phyloP scores from a whole-genome alignment of 2,113 vertebrate species.

The Emydocephalus ijimae region DNA sequence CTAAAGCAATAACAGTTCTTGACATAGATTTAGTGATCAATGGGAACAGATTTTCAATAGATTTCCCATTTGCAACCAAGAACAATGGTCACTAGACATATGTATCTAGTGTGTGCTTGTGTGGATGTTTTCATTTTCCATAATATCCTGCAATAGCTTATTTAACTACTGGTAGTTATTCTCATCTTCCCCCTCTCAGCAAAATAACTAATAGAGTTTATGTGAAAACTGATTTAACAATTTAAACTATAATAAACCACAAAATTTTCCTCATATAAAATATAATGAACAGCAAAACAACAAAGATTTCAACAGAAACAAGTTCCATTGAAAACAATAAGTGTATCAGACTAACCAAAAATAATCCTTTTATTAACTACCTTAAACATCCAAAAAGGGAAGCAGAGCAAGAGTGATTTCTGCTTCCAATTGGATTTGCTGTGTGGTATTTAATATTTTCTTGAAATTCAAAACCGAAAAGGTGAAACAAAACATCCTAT shows the following conservation, averaged over 20 bases:
- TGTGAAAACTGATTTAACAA: background rate
- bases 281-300: background rate
- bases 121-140: slow-evolving; percentile 39
- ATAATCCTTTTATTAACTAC: background rate
- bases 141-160: slow-evolving; percentile 14
- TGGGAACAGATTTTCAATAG: slow-evolving; percentile 40
- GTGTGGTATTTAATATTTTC: slow-evolving; percentile 7
- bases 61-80: slow-evolving; percentile 36
- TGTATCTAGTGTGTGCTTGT: background rate
- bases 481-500: background rate
- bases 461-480: slow-evolving; percentile 27
- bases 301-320: background rate
- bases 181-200: background rate
- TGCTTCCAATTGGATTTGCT: background rate
- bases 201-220: background rate
- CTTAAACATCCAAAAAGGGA: background rate
- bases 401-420: background rate
- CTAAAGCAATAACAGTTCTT: slow-evolving; percentile 56
- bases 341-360: background rate
- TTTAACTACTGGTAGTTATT: accelerated
- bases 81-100: slow-evolving; percentile 25
- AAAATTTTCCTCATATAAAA: background rate
- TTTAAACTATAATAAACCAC: background rate
- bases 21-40: slow-evolving; percentile 31
- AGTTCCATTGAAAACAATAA: background rate